Conservation (phyloP, 2,797 vertebrate genomes). For the Sebastes aleutianus region DNA sequence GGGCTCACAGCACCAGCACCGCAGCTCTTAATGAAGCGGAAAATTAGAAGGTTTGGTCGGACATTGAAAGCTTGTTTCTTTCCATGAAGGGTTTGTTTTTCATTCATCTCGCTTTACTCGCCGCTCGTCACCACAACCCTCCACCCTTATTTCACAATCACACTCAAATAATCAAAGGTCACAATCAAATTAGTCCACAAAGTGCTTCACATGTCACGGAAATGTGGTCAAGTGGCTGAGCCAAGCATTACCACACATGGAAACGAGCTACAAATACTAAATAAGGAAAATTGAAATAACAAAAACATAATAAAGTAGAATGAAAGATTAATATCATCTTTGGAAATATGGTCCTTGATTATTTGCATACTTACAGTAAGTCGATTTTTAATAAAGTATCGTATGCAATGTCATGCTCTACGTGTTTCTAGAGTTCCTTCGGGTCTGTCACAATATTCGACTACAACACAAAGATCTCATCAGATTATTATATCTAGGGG, state of each 20-base stretch:
- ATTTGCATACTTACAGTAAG: conserved; percentile 38
- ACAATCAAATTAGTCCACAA: conserved; percentile 41
- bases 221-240: conserved; percentile 27
- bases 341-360: conserved; percentile 18
- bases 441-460: conserved; percentile 27
- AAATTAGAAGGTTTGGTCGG: conserved; percentile 80
- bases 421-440: conserved; percentile 29
- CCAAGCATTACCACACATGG: background rate
- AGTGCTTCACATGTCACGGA: conserved; percentile 19
- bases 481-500: conserved; percentile 35
- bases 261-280: conserved; percentile 1
- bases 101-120: conserved; percentile 40
- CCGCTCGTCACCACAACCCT: background rate
- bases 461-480: conserved; percentile 36
- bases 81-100: conserved; percentile 63
- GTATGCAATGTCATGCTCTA: conserved; percentile 17
- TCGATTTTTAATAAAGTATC: conserved; percentile 52
- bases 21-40: conserved; percentile 80
- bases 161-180: conserved; percentile 48
- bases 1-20: conserved; percentile 70
- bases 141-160: conserved; percentile 36
- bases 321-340: conserved; percentile 29
- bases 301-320: background rate
- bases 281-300: background rate
- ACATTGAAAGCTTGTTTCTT: conserved; percentile 72